These are phyloP conservation scores for Xenus cinereus DNA, from an alignment of 2,113 vertebrate species.

Conservation along the genomic window DNA sequence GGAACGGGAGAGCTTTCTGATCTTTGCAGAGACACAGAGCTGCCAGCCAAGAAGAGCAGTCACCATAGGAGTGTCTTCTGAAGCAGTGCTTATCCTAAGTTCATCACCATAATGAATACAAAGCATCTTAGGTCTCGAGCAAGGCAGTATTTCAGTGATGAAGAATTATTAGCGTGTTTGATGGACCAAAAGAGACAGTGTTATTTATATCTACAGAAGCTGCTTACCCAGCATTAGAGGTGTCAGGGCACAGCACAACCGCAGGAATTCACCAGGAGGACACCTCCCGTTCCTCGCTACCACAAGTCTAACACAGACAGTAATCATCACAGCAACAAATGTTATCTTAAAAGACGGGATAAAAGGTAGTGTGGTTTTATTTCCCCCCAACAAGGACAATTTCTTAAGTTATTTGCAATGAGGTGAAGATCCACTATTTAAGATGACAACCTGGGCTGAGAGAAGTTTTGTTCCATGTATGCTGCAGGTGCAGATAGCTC, in stretches of 20 bases:
- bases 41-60: not conserved
- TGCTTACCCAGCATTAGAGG: constrained; percentile 19
- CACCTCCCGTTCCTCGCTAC: not conserved
- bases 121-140: not conserved
- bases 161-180: not conserved
- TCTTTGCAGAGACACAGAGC: not conserved
- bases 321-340: not conserved
- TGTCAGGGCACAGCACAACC: not conserved
- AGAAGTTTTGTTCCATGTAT: not conserved
- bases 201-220: constrained; percentile 29
- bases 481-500: not conserved
- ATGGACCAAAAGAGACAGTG: not conserved
- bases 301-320: not conserved
- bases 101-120: not conserved
- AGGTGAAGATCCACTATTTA: accelerated
- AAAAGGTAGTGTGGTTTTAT: not conserved
- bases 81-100: not conserved
- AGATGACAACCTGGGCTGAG: not conserved
- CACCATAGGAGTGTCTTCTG: not conserved
- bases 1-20: not conserved
- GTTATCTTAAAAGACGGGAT: not conserved
- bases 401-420: not conserved
- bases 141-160: not conserved
- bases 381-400: not conserved
- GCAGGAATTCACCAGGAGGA: not conserved